Conservation (phyloP, 2,888 invertebrate species). For the Hydriomena furcata region DNA sequence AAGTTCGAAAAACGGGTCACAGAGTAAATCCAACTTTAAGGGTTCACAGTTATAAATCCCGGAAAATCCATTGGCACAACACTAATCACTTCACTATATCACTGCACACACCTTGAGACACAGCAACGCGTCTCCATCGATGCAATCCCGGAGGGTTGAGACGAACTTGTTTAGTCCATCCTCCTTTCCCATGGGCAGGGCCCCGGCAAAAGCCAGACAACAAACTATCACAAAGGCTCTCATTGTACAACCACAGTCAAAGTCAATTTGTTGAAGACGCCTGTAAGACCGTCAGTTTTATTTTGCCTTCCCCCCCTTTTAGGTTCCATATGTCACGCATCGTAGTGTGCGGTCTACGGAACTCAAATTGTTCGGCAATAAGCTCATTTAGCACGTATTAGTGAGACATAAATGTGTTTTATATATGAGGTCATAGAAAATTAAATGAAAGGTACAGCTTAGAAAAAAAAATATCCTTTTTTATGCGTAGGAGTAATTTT, state of each 20-base stretch:
- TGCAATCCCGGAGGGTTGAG: conserved; percentile 85
- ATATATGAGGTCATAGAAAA: neutral
- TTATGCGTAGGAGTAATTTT: neutral
- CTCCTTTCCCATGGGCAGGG: conserved; percentile 68
- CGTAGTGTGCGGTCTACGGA: conserved; percentile 48
- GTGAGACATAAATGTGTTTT: conserved; percentile 46
- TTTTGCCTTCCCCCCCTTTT: conserved; percentile 67
- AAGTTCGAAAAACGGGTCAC: conserved; percentile 10
- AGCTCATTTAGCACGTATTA: conserved; percentile 61
- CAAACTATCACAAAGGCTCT: conserved; percentile 66
- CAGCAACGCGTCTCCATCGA: conserved; percentile 86
- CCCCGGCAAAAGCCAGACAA: conserved; percentile 59
- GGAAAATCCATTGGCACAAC: conserved; percentile 39
- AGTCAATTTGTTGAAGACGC: conserved; percentile 72
- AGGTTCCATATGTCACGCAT: conserved; percentile 71
- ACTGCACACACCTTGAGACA: conserved; percentile 88
- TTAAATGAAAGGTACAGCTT: neutral
- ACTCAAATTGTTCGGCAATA: conserved; percentile 51
- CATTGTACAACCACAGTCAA: conserved; percentile 64
- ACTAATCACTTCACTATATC: conserved; percentile 55
- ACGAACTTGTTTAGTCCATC: conserved; percentile 71
- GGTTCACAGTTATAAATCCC: conserved; percentile 9
- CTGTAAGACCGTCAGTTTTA: conserved; percentile 69
- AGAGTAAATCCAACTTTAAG: conserved; percentile 1
- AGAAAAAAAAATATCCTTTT: neutral